Evolutionary conservation across 2,888 invertebrate genomes (phyloP).

Genomic region (Dusona sp.): DNA sequence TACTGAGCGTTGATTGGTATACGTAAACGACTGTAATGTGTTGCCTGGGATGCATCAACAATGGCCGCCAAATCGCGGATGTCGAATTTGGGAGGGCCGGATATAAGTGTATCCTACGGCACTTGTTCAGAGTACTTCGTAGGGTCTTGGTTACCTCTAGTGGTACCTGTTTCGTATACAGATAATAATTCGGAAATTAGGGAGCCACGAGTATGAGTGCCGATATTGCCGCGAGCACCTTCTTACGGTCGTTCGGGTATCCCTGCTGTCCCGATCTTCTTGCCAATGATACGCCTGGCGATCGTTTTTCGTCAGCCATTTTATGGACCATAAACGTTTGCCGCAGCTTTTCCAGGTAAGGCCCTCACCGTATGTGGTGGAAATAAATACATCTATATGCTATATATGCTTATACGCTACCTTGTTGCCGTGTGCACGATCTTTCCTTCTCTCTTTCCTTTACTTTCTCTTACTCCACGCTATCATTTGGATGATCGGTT

Average conservation of each 20-base stretch:
- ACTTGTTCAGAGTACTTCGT: slow-evolving; percentile 43
- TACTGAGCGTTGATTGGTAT: slow-evolving; percentile 14
- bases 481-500: slow-evolving; percentile 72
- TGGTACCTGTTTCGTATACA: slow-evolving; percentile 41
- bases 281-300: slow-evolving; percentile 58
- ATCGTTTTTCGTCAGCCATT: slow-evolving; percentile 71
- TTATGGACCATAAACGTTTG: slow-evolving; percentile 73
- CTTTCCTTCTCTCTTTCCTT: slow-evolving; percentile 35
- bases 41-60: slow-evolving; percentile 30
- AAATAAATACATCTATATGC: slow-evolving; percentile 67
- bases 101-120: slow-evolving; percentile 55
- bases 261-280: slow-evolving; percentile 63
- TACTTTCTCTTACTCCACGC: slow-evolving; percentile 64
- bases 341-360: slow-evolving; percentile 71
- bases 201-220: slow-evolving; percentile 68
- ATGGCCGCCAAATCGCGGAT: slow-evolving; percentile 58
- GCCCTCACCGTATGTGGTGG: slow-evolving; percentile 63
- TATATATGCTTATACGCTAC: slow-evolving; percentile 53
- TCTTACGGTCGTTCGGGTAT: slow-evolving; percentile 69
- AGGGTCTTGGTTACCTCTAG: slow-evolving; percentile 38
- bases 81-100: slow-evolving; percentile 39
- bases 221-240: slow-evolving; percentile 65
- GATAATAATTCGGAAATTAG: slow-evolving; percentile 71
- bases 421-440: slow-evolving; percentile 64
- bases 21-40: slow-evolving; percentile 13